Percentiles rank a stretch among this genome's conserved stretches.
Evolutionary conservation across 2,888 invertebrate species (phyloP).

Genomic region (Heteromyza rotundicornis): DNA sequence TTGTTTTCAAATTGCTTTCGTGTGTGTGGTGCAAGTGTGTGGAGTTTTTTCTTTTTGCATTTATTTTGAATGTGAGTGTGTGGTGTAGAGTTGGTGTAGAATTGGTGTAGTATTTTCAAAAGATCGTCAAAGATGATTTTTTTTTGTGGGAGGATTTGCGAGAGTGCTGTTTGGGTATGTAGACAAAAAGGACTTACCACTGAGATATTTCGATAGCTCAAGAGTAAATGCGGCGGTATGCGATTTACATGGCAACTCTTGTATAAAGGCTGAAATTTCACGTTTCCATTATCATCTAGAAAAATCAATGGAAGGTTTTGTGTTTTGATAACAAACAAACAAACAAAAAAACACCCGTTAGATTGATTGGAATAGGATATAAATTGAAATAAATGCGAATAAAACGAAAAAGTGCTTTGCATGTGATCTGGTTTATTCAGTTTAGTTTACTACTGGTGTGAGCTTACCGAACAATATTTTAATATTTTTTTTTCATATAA

Average conservation of each 20-base stretch:
- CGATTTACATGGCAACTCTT: conserved; percentile 75
- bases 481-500: no score
- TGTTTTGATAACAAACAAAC: background rate
- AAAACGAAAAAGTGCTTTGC: conserved; percentile 11
- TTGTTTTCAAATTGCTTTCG: no score
- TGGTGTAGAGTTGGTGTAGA: no score
- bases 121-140: no score
- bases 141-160: no score
- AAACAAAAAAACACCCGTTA: conserved; percentile 19
- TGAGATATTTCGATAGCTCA: conserved; percentile 77
- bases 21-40: no score
- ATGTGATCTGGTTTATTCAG: conserved; percentile 17
- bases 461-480: conserved; percentile 31
- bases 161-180: background rate
- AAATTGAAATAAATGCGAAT: conserved; percentile 13
- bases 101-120: no score
- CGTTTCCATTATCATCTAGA: conserved; percentile 68
- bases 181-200: conserved; percentile 67
- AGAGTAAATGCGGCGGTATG: conserved; percentile 72
- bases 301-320: background rate
- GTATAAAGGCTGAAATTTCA: conserved; percentile 77
- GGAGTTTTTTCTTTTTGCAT: no score
- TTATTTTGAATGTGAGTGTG: no score
- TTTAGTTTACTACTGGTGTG: conserved; percentile 12
- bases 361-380: conserved; percentile 21